Percentiles rank a stretch among this genome's conserved stretches.
Evolutionary conservation across 2,888 invertebrate species (phyloP).

Genomic region (Tachystola acroxantha): DNA sequence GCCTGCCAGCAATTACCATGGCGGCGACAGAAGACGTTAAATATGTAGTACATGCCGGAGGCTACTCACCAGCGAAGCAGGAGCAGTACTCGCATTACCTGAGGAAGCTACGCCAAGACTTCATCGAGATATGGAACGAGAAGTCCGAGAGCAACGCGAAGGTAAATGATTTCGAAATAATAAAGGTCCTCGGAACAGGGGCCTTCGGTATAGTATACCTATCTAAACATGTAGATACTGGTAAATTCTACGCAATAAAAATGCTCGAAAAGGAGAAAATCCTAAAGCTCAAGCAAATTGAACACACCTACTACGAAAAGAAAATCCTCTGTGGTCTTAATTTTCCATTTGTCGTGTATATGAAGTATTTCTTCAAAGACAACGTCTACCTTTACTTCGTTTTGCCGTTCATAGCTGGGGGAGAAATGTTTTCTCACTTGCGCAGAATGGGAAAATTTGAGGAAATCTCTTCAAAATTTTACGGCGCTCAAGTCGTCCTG

Average conservation of each 20-base stretch:
- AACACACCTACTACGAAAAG: conserved; percentile 94
- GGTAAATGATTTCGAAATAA: conserved; percentile 82
- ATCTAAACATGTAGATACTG: conserved; percentile 76
- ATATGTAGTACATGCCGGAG: conserved; percentile 28
- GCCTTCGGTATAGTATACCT: conserved; percentile 93
- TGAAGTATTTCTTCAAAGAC: conserved; percentile 92
- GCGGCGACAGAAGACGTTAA: conserved; percentile 35
- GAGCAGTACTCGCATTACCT: conserved; percentile 53
- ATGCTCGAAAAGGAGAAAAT: conserved; percentile 91
- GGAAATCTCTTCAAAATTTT: conserved; percentile 90
- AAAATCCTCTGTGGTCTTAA: conserved; percentile 89
- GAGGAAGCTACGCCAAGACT: conserved; percentile 50
- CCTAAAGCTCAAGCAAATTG: conserved; percentile 91
- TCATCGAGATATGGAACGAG: conserved; percentile 60
- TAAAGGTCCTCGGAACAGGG: conserved; percentile 90
- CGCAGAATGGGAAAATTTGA: conserved; percentile 82
- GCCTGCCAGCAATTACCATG: conserved; percentile 23
- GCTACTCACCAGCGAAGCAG: conserved; percentile 50
- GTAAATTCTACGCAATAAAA: conserved; percentile 90
- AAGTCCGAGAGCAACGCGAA: conserved; percentile 37
- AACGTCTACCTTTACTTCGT: conserved; percentile 90
- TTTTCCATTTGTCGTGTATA: conserved; percentile 92
- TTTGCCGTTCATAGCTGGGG: conserved; percentile 89
- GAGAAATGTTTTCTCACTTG: conserved; percentile 91
- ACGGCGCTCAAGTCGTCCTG: conserved; percentile 92